Evolutionary conservation across 30 jellyfish, hydroid and myxozoan species (phyloP), one percentile per base, ranked within the genome.

Genomic region (Cassiopea andromeda): DNA sequence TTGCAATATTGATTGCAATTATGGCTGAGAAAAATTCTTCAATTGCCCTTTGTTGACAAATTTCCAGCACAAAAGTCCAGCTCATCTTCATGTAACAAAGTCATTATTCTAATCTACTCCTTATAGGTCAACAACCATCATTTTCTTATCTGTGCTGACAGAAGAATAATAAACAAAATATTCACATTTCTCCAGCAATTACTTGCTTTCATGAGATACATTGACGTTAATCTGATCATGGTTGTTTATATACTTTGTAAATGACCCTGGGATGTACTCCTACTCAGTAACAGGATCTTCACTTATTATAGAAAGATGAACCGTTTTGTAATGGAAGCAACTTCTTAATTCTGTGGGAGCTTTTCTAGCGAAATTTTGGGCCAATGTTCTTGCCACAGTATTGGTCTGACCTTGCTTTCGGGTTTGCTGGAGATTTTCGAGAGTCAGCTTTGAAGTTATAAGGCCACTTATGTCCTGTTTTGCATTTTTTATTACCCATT

Each of bases 201-300:
- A 27, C 58, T 80, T 64, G 60, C 46, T 48, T 81, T 81, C 89
- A 81, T 61, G 50, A 27, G 85, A 45, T 43, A 27, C 13, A 19
- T 2, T 46, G 15, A 38, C 8, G 48, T 18, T n/a, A 3, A 61
- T 82, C 72, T 82, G 7, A 45, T 87, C 88, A 75, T 85, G 48
- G 76, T 85, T 85, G 75, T 85, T 85, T 27, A 85, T 57, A 57
- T 47, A 85, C 75, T 85, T 85, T 47, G 18, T 61, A 73, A 85
- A 83, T 73, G 48, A n/a, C 58, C 93, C 93, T 44, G 82, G 72
- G 59, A 73, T 46, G 66, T 18, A 85, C 73, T 72, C 93, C 57
- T 85, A 80, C 12, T 71, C 85, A 38, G 81, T 73, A 50, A 71
- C 88, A 72, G 80, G 87, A 54, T 64, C 67, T 18, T 60, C 69